Evolutionary conservation across 2,797 vertebrate genomes (phyloP).

Genomic region (Columba guinea): DNA sequence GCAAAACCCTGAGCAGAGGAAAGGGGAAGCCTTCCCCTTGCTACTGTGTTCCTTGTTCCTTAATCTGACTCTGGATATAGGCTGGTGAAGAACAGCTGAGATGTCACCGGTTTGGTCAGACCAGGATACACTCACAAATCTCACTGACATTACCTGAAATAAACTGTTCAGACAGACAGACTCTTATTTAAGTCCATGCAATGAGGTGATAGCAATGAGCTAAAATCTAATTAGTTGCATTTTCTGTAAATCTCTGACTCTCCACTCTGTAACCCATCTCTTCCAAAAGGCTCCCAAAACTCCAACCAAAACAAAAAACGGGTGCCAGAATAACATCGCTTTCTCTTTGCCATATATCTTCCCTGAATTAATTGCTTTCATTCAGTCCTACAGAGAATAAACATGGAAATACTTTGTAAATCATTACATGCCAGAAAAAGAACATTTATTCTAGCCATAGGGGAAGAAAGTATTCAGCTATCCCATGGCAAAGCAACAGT

Average conservation of each 20-base stretch:
- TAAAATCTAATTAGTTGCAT: neutral
- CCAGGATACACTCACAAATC: neutral
- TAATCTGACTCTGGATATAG: neutral
- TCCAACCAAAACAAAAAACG: neutral
- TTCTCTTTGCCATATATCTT: neutral
- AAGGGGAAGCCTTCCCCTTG: neutral
- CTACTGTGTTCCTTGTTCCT: accelerated
- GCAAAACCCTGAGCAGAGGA: neutral
- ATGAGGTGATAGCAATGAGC: neutral
- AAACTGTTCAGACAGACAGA: neutral
- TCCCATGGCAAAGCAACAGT: neutral
- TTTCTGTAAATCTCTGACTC: neutral
- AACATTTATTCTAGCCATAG: neutral
- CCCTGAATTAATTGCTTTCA: neutral
- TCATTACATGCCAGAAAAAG: neutral
- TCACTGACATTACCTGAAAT: neutral
- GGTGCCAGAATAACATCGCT: neutral
- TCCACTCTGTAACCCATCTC: neutral
- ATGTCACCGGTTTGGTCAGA: neutral
- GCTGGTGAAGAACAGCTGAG: neutral
- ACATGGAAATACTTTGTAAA: neutral
- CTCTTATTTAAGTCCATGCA: neutral
- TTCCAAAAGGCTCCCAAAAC: neutral
- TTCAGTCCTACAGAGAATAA: neutral
- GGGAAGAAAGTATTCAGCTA: neutral